A percentile compares a stretch with the other conserved stretches of the same genome.
Conservation (phyloP, 2,888 invertebrate species). For the Tinea pellionella region DNA sequence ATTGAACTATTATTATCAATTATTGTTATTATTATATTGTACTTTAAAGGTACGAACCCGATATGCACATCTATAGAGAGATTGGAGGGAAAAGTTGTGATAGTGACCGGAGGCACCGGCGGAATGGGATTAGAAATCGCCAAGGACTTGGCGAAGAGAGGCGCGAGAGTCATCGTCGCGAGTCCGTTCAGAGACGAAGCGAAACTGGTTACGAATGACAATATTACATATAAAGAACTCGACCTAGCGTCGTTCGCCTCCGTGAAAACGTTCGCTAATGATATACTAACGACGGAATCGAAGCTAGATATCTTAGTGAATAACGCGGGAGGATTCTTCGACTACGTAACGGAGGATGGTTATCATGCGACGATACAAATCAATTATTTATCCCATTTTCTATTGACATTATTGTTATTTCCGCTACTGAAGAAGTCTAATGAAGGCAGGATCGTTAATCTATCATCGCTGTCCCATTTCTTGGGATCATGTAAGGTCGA, state of each 20-base stretch:
- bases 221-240: slow-evolving; percentile 76
- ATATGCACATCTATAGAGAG: slow-evolving; percentile 49
- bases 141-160: slow-evolving; percentile 46
- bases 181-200: slow-evolving; percentile 53
- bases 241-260: slow-evolving; percentile 81
- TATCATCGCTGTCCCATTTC: slow-evolving; percentile 81
- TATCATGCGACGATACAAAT: slow-evolving; percentile 91
- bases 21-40: background rate
- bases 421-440: slow-evolving; percentile 79
- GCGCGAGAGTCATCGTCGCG: slow-evolving; percentile 50
- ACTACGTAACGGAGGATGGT: slow-evolving; percentile 77
- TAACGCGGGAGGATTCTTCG: slow-evolving; percentile 79
- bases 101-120: slow-evolving; percentile 52
- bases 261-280: slow-evolving; percentile 82
- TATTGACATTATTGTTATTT: slow-evolving; percentile 88
- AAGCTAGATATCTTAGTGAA: slow-evolving; percentile 85
- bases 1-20: background rate
- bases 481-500: slow-evolving; percentile 73
- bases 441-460: slow-evolving; percentile 81
- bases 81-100: slow-evolving; percentile 42
- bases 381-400: slow-evolving; percentile 93
- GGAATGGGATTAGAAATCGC: slow-evolving; percentile 56
- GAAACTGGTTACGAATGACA: slow-evolving; percentile 68
- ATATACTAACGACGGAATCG: slow-evolving; percentile 76
- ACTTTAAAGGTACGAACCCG: slow-evolving; percentile 41